phyloP scores from a whole-genome alignment of 1,140 invertebrate genomes.

The Acromyrmex heyeri region DNA sequence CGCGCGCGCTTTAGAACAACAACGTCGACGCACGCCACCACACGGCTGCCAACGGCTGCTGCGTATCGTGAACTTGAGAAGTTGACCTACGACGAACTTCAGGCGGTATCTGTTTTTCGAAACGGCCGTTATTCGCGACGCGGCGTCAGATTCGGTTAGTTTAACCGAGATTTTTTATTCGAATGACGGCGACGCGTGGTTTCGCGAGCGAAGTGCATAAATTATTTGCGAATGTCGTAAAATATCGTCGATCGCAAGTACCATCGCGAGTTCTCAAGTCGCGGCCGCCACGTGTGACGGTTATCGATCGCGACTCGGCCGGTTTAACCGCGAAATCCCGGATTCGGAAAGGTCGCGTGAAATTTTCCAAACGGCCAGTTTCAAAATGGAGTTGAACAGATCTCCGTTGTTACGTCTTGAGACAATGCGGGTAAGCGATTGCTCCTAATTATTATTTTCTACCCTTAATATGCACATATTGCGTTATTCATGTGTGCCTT shows the following conservation, averaged over 20 bases:
- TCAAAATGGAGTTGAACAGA: not conserved
- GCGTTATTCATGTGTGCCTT: too few species aligned
- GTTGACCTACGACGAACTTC: conserved; percentile 1
- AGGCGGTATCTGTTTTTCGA: not conserved
- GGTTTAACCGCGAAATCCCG: not conserved
- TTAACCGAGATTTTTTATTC: not conserved
- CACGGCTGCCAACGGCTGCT: not conserved
- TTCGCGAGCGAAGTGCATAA: not conserved
- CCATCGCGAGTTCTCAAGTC: not conserved
- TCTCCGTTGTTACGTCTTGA: not conserved
- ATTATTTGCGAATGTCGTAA: not conserved
- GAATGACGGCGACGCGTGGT: not conserved
- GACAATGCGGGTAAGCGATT: not conserved
- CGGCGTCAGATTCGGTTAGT: not conserved
- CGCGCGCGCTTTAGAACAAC: conserved; percentile 69
- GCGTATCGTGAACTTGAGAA: too few species aligned
- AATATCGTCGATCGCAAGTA: not conserved
- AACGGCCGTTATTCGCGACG: not conserved
- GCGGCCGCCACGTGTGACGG: not conserved
- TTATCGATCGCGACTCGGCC: not conserved
- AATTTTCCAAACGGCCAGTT: not conserved
- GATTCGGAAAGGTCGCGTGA: not conserved
- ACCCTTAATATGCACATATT: too few species aligned
- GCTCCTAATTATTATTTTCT: not conserved
- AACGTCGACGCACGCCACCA: conserved; percentile 75